Base-by-base conservation (phyloP, 2,797 vertebrate species). In the Girardinus metallicus region DNA sequence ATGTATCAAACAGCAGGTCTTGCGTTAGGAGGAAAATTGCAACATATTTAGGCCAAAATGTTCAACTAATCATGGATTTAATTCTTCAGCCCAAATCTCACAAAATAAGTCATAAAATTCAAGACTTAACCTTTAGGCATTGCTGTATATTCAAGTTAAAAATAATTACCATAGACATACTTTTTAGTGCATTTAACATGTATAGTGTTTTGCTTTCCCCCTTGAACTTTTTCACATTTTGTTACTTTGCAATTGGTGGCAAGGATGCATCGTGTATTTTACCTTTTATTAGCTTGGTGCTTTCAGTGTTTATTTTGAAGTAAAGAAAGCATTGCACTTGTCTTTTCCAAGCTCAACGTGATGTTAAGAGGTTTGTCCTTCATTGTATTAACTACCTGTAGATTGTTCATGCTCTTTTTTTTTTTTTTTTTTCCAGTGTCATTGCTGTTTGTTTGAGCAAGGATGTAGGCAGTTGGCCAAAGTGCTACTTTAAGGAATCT, bases 401-500 rank as follows among this genome's bases (percentile, higher is more conserved):
- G 18, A 80, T 68, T 77, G 76, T 71, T 73, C 8, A 51, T 76
- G 57, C 15, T 46, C 16, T 74, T 83, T 78, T 76, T 46, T 46
- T 74, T 46, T 46, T 74, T 49, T 18, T 49, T 53, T 8, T 10
- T 1, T 6, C 51, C 51, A 74, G 13, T 70, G n/a, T 77, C 53
- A 68, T 26, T 29, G 43, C 29, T 26, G 46, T 74, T 73, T 75
- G 80, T 85, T 86, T 82, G 62, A 86, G 81, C 31, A 18, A 81
- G 73, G 78, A 85, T 60, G 79, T 75, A 72, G 73, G 81, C 81
- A 36, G 82, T 60, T 18, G 80, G 84, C 84, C 88, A 76, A 86
- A 86, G 82, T 76, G 81, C 84, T 80, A n/a, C 82, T 86, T 79
- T 43, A 62, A 77, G 79, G 84, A 80, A 90, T 89, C 87, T 76